phyloP scores from a whole-genome alignment of 2,888 invertebrate genomes.

The Hydraecia micacea region DNA sequence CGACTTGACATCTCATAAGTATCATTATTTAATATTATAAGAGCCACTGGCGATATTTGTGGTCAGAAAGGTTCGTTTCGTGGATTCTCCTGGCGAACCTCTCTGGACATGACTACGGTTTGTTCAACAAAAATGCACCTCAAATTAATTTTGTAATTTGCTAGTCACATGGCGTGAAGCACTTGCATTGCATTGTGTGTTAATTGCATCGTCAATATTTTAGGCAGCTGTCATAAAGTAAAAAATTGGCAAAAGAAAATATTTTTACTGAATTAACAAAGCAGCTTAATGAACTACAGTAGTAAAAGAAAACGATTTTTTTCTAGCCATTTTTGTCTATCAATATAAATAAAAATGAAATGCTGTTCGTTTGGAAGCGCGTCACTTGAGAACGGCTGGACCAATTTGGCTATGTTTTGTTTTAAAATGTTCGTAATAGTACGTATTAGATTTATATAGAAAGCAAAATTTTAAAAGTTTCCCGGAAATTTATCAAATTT shows the following conservation, averaged over 20 bases:
- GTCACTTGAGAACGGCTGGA: neutral
- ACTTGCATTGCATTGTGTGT: neutral
- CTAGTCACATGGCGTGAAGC: neutral
- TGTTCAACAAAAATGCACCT: neutral
- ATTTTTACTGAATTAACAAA: neutral
- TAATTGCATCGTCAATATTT: neutral
- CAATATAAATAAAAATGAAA: neutral
- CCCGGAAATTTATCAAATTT: neutral
- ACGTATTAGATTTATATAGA: neutral
- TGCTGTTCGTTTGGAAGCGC: neutral
- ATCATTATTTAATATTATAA: constrained; percentile 16
- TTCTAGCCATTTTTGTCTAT: neutral
- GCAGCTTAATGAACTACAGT: neutral
- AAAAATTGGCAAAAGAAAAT: neutral
- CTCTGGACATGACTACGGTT: neutral
- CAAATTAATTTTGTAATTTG: neutral
- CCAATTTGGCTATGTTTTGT: no score
- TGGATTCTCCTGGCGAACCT: neutral
- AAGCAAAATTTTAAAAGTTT: neutral
- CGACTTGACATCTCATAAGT: constrained; percentile 29
- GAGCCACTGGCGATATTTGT: neutral
- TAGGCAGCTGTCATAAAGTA: neutral
- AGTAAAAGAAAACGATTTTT: neutral
- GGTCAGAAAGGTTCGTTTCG: neutral
- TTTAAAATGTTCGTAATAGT: neutral